Percentiles rank a stretch among this genome's conserved stretches.
phyloP scores from a whole-genome alignment of 2,797 vertebrate species.

The Parauchenoglanis punctatus region DNA sequence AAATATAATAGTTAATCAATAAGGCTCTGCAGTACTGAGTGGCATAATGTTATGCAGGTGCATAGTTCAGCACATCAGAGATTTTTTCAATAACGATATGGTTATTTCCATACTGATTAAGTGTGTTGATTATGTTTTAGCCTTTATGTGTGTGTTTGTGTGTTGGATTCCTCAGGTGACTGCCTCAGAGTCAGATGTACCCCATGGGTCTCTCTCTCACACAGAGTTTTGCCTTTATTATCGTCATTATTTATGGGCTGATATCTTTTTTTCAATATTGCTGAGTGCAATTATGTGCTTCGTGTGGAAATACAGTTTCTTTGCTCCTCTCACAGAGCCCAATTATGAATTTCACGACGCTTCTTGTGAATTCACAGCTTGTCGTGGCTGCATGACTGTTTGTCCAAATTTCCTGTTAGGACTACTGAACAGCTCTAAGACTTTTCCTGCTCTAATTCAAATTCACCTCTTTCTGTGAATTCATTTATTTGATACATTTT shows the following conservation, averaged over 20 bases:
- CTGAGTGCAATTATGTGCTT: slow-evolving; percentile 48
- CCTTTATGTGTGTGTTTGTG: slow-evolving; percentile 27
- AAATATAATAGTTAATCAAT: slow-evolving; percentile 43
- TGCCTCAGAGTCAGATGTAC: slow-evolving; percentile 25
- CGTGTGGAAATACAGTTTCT: slow-evolving; percentile 41
- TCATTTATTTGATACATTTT: neutral
- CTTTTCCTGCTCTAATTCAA: slow-evolving; percentile 13
- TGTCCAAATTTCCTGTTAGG: slow-evolving; percentile 26
- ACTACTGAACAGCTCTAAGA: neutral
- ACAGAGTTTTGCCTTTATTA: slow-evolving; percentile 44
- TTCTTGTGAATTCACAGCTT: slow-evolving; percentile 46
- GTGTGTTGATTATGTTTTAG: slow-evolving; percentile 22
- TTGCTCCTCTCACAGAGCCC: slow-evolving; percentile 30
- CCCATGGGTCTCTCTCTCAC: slow-evolving; percentile 33
- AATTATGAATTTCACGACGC: slow-evolving; percentile 50
- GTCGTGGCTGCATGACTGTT: neutral
- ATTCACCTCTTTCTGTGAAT: neutral
- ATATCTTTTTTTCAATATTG: slow-evolving; percentile 47
- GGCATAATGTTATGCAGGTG: neutral
- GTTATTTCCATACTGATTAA: slow-evolving; percentile 22
- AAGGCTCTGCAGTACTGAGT: neutral
- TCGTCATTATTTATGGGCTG: slow-evolving; percentile 52
- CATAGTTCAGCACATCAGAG: slow-evolving; percentile 1
- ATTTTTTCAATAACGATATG: slow-evolving; percentile 5
- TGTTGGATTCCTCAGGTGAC: slow-evolving; percentile 28